Base-by-base conservation (phyloP, 2,113 vertebrate species). In the Apteryx owenii region DNA sequence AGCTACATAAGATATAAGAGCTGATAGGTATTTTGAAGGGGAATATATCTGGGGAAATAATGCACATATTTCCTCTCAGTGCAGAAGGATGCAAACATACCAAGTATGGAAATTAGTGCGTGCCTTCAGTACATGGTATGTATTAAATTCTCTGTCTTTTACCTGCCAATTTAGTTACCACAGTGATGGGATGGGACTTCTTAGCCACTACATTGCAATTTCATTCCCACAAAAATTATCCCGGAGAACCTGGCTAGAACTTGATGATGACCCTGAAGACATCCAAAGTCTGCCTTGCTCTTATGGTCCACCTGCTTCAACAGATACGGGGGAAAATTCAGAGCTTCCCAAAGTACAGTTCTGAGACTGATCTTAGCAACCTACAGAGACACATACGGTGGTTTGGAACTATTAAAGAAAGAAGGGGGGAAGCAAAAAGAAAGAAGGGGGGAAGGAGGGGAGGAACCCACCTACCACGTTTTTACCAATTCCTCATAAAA, bases 71-170 rank as follows among this genome's bases (percentile, higher is more conserved):
- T 26, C 29, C n/a, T 14, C 38, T 29, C 36, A 29, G 51, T 29
- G 14, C 31, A 50, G 51, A 72, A 72, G 58, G 56, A n/a, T 9
- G 5, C 19, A 40, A n/a, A 22, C 28, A 51, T 68, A 38, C 13
- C 1, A 0, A 1, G 3, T 16, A 26, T 0, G 0, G 19, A 2
- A 2, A 56, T 73, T 15, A 13, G 12, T 19, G 3, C 0, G 0
- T n/a, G 23, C 31, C 50, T 38, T 61, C 44, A 25, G 29, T 31
- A 25, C 12, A 22, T 3, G 4, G 53, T 0, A 0, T 0, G 2
- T 2, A 2, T 33, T 14, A 50, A 28, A 14, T 44, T 44, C 68
- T 38, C 58, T 70, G 76, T 17, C 26, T n/a, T 62, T 56, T 5
- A 1, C 77, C 46, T 56, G 28, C 8, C 10, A 9, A 7, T 50